phyloP scores from a whole-genome alignment of 2,888 invertebrate genomes.

The Barypeithes pellucidus region DNA sequence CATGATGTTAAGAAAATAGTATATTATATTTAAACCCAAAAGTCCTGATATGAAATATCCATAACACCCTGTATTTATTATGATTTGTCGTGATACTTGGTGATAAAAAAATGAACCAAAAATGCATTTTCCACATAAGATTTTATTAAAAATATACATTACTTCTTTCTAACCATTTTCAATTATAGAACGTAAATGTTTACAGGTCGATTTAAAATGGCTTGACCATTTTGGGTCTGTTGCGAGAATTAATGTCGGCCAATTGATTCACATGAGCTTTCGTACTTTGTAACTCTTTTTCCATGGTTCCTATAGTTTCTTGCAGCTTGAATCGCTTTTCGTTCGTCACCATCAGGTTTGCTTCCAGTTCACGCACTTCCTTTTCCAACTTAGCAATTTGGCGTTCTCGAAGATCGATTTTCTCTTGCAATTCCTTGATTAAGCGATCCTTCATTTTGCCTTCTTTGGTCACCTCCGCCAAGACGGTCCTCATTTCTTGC shows the following conservation, averaged over 20 bases:
- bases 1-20: too few relatives aligned
- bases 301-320: constrained; percentile 66
- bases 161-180: neutral
- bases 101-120: neutral
- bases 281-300: constrained; percentile 66
- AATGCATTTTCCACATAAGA: neutral
- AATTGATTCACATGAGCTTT: constrained; percentile 65
- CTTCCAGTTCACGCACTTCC: constrained; percentile 63
- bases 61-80: too few relatives aligned
- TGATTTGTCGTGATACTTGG: neutral
- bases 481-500: constrained; percentile 63
- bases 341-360: constrained; percentile 63
- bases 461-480: constrained; percentile 62
- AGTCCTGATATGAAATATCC: too few relatives aligned
- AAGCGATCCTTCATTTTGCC: constrained; percentile 60
- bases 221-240: constrained; percentile 37
- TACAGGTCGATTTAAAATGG: constrained; percentile 21
- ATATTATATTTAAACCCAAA: too few relatives aligned
- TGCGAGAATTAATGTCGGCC: constrained; percentile 64
- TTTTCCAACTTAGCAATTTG: constrained; percentile 63
- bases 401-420: constrained; percentile 61
- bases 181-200: neutral
- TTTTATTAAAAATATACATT: constrained; percentile 12
- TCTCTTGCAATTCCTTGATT: constrained; percentile 64
- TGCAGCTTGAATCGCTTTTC: constrained; percentile 67